A percentile compares a stretch with the other conserved stretches of the same genome.
These are phyloP conservation scores for Cheilosia soror DNA, from an alignment of 2,888 invertebrate genomes.

Conservation along the genomic window DNA sequence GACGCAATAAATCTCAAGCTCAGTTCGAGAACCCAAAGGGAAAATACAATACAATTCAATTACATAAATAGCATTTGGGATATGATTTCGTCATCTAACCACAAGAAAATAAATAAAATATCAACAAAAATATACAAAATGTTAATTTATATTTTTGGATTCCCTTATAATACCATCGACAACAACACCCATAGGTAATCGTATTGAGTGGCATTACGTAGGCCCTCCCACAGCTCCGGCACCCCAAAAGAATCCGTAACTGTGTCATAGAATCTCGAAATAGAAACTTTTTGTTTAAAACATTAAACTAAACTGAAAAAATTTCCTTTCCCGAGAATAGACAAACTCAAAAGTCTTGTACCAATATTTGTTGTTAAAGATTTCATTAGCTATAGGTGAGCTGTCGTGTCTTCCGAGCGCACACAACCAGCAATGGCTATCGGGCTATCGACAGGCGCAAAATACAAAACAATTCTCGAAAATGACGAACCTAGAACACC, in stretches of 20 bases:
- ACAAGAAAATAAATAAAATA: conserved; percentile 7
- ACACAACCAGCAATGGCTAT: conserved; percentile 18
- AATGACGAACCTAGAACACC: conserved; percentile 32
- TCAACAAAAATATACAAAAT: conserved; percentile 48
- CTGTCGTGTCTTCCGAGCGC: not conserved
- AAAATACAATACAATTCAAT: conserved; percentile 26
- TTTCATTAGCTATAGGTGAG: conserved; percentile 32
- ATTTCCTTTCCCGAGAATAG: conserved; percentile 35
- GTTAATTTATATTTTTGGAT: conserved; percentile 65
- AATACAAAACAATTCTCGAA: conserved; percentile 11
- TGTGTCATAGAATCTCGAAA: conserved; percentile 82
- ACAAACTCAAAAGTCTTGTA: conserved; percentile 10
- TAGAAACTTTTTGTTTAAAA: conserved; percentile 68
- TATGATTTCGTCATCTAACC: conserved; percentile 42
- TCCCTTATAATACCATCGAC: conserved; percentile 10
- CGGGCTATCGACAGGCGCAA: conserved; percentile 20
- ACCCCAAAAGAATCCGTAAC: conserved; percentile 77
- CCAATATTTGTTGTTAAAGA: conserved; percentile 3
- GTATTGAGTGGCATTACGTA: not conserved
- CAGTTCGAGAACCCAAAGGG: not conserved
- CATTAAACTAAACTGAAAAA: conserved; percentile 37
- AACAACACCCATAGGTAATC: conserved; percentile 28
- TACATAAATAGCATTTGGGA: conserved; percentile 33
- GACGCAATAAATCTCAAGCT: conserved; percentile 17
- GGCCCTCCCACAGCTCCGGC: conserved; percentile 60